phyloP scores from a whole-genome alignment of 2,797 vertebrate genomes.

The Choloepus didactylus region DNA sequence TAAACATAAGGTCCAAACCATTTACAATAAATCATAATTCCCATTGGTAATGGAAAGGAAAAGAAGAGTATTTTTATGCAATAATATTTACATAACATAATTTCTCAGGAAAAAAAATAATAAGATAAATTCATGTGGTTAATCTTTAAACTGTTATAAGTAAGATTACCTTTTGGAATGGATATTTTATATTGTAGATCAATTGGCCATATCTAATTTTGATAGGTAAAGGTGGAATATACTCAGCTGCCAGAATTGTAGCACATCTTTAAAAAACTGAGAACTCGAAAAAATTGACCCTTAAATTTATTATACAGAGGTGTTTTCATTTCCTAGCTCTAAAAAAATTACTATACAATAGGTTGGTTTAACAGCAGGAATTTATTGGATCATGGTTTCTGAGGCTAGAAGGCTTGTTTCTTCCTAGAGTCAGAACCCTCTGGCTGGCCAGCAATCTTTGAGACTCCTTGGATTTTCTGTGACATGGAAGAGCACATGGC shows the following conservation, averaged over 20 bases:
- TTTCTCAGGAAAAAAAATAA: background rate
- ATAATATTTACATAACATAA: background rate
- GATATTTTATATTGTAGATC: background rate
- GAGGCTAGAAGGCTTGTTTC: too few relatives aligned
- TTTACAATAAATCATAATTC: constrained; percentile 60
- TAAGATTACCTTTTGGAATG: background rate
- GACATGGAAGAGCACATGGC: too few relatives aligned
- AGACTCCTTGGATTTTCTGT: too few relatives aligned
- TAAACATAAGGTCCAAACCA: constrained; percentile 40
- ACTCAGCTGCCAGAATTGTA: background rate
- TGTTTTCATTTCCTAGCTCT: too few relatives aligned
- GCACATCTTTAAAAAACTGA: constrained; percentile 40
- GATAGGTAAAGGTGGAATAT: background rate
- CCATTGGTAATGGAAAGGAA: background rate
- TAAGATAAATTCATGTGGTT: background rate
- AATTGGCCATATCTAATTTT: constrained; percentile 9
- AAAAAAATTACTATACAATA: too few relatives aligned
- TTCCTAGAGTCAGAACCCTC: too few relatives aligned
- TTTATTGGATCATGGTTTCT: too few relatives aligned
- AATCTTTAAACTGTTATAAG: background rate
- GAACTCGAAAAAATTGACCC: background rate
- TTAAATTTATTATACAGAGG: constrained; percentile 7
- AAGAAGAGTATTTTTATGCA: fast-evolving
- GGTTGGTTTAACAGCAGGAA: too few relatives aligned
- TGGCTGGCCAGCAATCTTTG: too few relatives aligned